Conservation (phyloP, 2,888 invertebrate genomes). For the Punctoribates punctum region DNA sequence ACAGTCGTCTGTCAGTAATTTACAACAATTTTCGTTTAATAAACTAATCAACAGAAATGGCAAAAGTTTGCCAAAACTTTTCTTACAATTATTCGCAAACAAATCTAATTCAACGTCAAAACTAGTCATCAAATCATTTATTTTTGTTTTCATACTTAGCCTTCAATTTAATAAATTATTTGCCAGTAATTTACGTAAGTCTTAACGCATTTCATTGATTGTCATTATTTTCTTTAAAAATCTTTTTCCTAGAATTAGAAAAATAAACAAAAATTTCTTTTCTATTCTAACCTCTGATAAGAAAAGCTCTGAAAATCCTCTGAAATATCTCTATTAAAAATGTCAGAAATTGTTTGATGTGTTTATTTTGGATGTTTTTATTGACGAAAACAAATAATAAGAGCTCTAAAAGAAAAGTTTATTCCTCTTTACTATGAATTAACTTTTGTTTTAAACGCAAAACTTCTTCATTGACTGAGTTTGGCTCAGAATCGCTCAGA, state of each 20-base stretch:
- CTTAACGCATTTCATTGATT: background rate
- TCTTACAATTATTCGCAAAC: background rate
- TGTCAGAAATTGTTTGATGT: slow-evolving; percentile 12
- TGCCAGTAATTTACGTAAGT: slow-evolving; percentile 34
- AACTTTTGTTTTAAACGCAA: too few relatives aligned
- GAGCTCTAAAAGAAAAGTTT: background rate
- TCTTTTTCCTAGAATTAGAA: too few relatives aligned
- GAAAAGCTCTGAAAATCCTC: too few relatives aligned
- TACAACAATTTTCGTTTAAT: background rate
- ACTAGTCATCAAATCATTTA: slow-evolving; percentile 23
- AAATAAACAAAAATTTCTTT: too few relatives aligned
- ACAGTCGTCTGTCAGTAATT: too few relatives aligned
- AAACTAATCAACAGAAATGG: background rate
- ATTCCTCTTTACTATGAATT: background rate
- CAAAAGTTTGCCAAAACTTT: background rate
- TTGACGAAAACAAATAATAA: background rate
- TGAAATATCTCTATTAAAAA: background rate
- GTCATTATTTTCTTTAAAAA: too few relatives aligned
- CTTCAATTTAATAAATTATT: slow-evolving; percentile 17
- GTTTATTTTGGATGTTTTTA: slow-evolving; percentile 19
- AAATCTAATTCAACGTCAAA: slow-evolving; percentile 3
- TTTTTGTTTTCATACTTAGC: background rate
- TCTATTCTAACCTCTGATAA: too few relatives aligned
- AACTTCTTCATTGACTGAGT: too few relatives aligned
- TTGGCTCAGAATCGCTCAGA: too few relatives aligned